phyloP scores from a whole-genome alignment of 2,888 invertebrate species.

The Platycnemis pennipes region DNA sequence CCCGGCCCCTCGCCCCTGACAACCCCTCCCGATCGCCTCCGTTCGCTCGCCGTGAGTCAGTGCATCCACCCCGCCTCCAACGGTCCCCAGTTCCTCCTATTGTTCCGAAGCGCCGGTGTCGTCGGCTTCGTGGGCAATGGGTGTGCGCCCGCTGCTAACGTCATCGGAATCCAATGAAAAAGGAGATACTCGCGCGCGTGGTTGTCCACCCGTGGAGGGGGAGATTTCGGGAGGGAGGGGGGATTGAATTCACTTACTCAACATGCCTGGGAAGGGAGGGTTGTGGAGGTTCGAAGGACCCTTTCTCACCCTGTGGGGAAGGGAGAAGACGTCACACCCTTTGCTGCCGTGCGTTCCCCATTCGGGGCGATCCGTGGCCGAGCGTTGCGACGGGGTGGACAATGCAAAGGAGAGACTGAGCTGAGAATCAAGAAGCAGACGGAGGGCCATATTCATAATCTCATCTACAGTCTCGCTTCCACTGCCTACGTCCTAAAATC shows the following conservation, averaged over 20 bases:
- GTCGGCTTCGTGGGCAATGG: not conserved
- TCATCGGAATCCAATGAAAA: slow-evolving; percentile 21
- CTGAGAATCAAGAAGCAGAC: no score
- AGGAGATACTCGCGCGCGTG: no score
- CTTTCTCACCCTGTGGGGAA: not conserved
- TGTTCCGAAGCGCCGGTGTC: not conserved
- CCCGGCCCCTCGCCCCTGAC: no score
- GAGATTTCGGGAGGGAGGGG: no score
- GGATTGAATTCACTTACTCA: slow-evolving; percentile 5
- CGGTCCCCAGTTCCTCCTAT: no score
- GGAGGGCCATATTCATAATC: no score
- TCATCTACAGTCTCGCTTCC: no score
- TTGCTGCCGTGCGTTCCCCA: not conserved
- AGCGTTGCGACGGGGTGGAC: not conserved
- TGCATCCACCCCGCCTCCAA: no score
- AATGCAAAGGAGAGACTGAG: not conserved
- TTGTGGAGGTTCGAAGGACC: not conserved
- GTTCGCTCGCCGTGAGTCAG: not conserved
- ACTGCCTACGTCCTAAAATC: no score
- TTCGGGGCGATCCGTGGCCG: slow-evolving; percentile 39
- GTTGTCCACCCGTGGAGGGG: not conserved
- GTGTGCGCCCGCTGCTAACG: not conserved
- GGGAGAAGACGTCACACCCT: not conserved
- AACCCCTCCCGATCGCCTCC: no score
- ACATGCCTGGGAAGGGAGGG: not conserved